Percentiles rank a stretch among this genome's conserved stretches.
phyloP scores from a whole-genome alignment of 2,797 vertebrate species.

The Anguilla megastoma region DNA sequence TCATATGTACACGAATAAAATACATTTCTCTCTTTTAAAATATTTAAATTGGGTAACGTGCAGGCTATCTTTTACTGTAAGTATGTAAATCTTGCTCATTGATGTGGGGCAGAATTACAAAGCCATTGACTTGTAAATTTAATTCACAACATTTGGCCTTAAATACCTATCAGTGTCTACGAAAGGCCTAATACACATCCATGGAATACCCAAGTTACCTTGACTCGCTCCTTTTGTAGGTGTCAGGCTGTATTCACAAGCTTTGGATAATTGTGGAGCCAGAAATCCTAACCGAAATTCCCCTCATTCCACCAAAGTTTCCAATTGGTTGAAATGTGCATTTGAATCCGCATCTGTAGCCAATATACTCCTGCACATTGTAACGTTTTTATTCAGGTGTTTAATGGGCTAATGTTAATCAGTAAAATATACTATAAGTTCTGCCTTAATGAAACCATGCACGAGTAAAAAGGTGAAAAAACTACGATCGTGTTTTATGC shows the following conservation, averaged over 20 bases:
- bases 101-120: constrained; percentile 20
- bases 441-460: no score
- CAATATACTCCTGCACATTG: background rate
- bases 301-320: background rate
- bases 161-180: constrained; percentile 33
- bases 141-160: constrained; percentile 35
- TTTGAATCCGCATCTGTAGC: background rate
- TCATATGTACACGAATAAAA: background rate
- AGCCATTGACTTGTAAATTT: constrained; percentile 43
- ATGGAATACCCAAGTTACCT: constrained; percentile 32
- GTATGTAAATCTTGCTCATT: constrained; percentile 1
- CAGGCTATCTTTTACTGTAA: background rate
- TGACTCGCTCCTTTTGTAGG: constrained; percentile 34
- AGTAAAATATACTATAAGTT: no score
- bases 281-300: background rate
- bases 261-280: background rate
- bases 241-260: constrained; percentile 28
- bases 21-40: background rate
- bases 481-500: background rate
- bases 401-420: background rate
- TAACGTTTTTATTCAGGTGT: background rate
- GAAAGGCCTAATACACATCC: constrained; percentile 49
- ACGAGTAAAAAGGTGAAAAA: background rate
- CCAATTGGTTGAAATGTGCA: background rate
- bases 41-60: background rate